These are phyloP conservation scores for Tribolium freemani DNA, from an alignment of 2,888 invertebrate species.

Conservation along the genomic window DNA sequence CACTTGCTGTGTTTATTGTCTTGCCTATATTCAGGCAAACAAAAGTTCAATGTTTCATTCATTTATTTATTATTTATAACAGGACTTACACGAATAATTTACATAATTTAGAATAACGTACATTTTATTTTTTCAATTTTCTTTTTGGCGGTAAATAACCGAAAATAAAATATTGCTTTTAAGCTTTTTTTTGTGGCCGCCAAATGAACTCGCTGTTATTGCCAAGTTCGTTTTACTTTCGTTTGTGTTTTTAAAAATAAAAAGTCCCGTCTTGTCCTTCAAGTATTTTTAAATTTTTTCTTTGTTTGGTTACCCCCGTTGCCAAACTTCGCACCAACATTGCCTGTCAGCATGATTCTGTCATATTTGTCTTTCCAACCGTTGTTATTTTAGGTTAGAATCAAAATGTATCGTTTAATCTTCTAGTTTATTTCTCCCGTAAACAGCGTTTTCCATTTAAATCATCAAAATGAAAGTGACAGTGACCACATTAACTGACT, in stretches of 20 bases:
- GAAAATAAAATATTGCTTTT: not conserved
- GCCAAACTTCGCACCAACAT: slow-evolving; percentile 23
- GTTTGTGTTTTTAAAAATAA: slow-evolving; percentile 7
- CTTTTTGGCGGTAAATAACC: not conserved
- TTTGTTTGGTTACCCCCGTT: slow-evolving; percentile 7
- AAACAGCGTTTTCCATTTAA: slow-evolving; percentile 5
- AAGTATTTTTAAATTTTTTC: slow-evolving; percentile 23
- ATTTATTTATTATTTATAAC: too few relatives aligned
- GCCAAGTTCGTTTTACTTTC: slow-evolving; percentile 8
- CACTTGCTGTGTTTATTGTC: too few relatives aligned
- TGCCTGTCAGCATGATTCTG: slow-evolving; percentile 43
- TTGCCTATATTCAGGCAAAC: too few relatives aligned
- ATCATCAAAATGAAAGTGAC: slow-evolving; percentile 87
- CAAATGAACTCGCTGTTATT: not conserved
- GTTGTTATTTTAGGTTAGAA: slow-evolving; percentile 44
- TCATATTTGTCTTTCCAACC: slow-evolving; percentile 23
- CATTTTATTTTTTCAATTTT: not conserved
- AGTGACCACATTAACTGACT: slow-evolving; percentile 90
- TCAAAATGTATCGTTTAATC: slow-evolving; percentile 18
- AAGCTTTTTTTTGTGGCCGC: not conserved
- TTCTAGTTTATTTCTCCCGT: slow-evolving; percentile 19
- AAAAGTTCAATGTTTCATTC: too few relatives aligned
- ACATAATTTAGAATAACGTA: too few relatives aligned
- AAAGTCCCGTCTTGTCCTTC: not conserved
- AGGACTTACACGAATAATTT: too few relatives aligned